A percentile compares a stretch with the other conserved stretches of the same genome.
Conservation (phyloP, 2,888 invertebrate species). For the Lasius fuliginosus region DNA sequence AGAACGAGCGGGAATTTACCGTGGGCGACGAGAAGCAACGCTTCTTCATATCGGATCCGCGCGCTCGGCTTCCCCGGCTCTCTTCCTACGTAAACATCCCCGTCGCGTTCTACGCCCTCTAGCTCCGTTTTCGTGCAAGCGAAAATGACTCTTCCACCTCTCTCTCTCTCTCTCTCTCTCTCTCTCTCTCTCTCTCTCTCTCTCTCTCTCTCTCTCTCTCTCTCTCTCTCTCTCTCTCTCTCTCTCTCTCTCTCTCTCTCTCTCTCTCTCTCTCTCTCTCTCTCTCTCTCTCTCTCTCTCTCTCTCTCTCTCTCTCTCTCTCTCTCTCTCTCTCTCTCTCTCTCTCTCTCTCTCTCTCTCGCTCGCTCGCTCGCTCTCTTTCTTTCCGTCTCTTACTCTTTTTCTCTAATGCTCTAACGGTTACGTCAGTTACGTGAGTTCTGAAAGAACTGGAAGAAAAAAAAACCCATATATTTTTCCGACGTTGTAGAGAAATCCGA, state of each 20-base stretch:
- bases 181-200: not conserved
- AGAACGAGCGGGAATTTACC: constrained; percentile 66
- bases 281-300: not conserved
- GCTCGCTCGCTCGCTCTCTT: not conserved
- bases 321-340: not conserved
- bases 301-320: not conserved
- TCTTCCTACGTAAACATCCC: constrained; percentile 77
- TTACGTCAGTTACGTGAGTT: constrained; percentile 37
- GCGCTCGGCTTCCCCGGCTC: constrained; percentile 72
- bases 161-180: not conserved
- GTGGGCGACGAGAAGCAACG: constrained; percentile 74
- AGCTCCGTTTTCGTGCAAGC: constrained; percentile 52
- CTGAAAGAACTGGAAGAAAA: not conserved
- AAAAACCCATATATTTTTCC: constrained; percentile 7
- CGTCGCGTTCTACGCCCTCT: constrained; percentile 73
- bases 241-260: not conserved
- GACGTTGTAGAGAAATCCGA: not conserved
- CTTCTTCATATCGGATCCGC: constrained; percentile 79
- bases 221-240: not conserved
- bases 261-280: not conserved
- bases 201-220: not conserved
- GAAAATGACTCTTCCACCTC: constrained; percentile 14
- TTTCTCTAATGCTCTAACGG: constrained; percentile 38
- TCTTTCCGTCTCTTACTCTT: not conserved
- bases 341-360: not conserved